Evolutionary conservation across 2,888 invertebrate species (phyloP), one percentile per base, ranked within the genome.

Genomic region (Glaucopsyche alexis): DNA sequence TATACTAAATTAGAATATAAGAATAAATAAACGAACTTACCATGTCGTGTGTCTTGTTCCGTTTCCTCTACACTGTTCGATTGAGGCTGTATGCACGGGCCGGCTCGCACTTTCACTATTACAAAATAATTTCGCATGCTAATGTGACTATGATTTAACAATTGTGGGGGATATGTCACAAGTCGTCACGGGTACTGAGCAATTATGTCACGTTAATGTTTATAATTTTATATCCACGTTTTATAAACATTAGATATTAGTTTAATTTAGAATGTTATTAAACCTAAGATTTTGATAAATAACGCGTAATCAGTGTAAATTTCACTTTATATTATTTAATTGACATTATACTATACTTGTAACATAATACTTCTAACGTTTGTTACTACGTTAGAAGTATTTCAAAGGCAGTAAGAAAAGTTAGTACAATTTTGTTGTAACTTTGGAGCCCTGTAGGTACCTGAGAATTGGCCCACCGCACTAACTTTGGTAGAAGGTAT

Each of bases 21-120:
- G 1, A 73, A 72, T 72, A 52, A 70, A 71, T 72, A 40, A 75
- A 60, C 29, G 29, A 70, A 86, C 90, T 88, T 76, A 90, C 90
- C 90, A 90, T 90, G 76, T 75, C 79, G 86, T 88, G 85, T 87
- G 83, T 77, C 85, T 77, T 76, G 84, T 78, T 49, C 81, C 85
- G 90, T 86, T 87, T 79, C 75, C 79, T 67, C 52, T 38, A 71
- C 72, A 67, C 64, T 60, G 50, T 52, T 74, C n/a, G n/a, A n/a
- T n/a, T 75, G 79, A 75, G 79, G 79, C 78, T 76, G 77, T 49
- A 69, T 19, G 47, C 47, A 7, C 60, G 5, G 64, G 64, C 75
- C 73, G 67, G 42, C 84, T 84, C 83, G 82, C 79, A 81, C 81
- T 80, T 71, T 77, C 73, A 76, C 77, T 45, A 69, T 72, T 72